A percentile compares a stretch with the other conserved stretches of the same genome.
These are phyloP conservation scores for Choloepus hoffmanni DNA, from an alignment of 2,113 vertebrate genomes.

Conservation along the genomic window DNA sequence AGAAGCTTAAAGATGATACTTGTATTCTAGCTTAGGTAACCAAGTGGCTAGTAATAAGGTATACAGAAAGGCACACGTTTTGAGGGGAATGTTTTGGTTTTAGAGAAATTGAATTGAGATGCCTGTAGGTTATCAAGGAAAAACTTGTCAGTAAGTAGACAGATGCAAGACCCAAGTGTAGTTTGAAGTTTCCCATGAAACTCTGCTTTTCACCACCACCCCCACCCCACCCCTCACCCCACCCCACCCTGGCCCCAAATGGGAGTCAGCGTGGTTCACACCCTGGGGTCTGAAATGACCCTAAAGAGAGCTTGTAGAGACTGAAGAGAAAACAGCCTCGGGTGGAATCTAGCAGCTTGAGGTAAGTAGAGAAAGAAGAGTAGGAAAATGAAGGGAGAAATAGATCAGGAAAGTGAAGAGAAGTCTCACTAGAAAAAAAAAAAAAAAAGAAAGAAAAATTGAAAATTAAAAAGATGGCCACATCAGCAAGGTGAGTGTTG, in stretches of 20 bases:
- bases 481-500: not conserved
- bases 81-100: not conserved
- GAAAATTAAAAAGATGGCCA: not conserved
- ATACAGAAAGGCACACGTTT: not conserved
- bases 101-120: constrained; percentile 9
- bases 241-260: too few species aligned
- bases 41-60: not conserved
- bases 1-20: not conserved
- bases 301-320: not conserved
- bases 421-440: not conserved
- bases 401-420: not conserved
- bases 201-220: not conserved
- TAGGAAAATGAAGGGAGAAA: not conserved
- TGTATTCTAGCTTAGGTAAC: not conserved
- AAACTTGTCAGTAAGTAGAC: constrained; percentile 12
- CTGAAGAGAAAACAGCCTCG: not conserved
- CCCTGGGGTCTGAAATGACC: not conserved
- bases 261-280: not conserved
- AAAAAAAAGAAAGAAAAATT: not conserved
- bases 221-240: not conserved
- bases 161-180: not conserved
- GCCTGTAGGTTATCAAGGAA: not conserved
- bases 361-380: not conserved
- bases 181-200: not conserved
- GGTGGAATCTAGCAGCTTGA: not conserved